Evolutionary conservation across 2,888 invertebrate genomes (phyloP).

Genomic region (Clivina fossor): DNA sequence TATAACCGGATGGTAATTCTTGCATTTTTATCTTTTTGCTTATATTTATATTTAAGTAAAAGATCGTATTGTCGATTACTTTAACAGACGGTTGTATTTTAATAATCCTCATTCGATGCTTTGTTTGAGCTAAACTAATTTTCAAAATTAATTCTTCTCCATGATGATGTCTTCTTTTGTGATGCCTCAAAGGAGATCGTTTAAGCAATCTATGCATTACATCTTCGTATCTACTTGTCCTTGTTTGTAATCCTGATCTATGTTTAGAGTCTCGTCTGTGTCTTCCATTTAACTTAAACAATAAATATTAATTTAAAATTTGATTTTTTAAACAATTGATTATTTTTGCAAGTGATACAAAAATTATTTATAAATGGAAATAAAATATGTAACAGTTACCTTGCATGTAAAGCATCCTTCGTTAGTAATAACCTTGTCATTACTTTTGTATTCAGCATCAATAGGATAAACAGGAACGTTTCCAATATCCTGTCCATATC

Average conservation of each 20-base stretch:
- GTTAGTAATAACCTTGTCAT: slow-evolving; percentile 74
- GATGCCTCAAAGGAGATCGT: slow-evolving; percentile 37
- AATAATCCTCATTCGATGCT: slow-evolving; percentile 63
- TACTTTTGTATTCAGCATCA: slow-evolving; percentile 60
- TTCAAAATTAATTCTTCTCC: slow-evolving; percentile 58
- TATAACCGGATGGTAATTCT: too few relatives aligned
- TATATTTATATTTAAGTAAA: too few relatives aligned
- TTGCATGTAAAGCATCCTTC: slow-evolving; percentile 90
- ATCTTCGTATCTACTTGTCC: slow-evolving; percentile 40
- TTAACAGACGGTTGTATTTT: slow-evolving; percentile 67
- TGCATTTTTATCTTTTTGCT: too few relatives aligned
- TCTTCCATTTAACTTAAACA: slow-evolving; percentile 53
- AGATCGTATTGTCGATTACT: too few relatives aligned
- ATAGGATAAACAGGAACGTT: slow-evolving; percentile 74
- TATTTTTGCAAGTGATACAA: too few relatives aligned
- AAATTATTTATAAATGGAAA: too few relatives aligned
- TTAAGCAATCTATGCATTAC: slow-evolving; percentile 38
- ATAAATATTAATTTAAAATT: background rate
- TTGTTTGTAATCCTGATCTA: slow-evolving; percentile 37
- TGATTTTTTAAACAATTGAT: too few relatives aligned
- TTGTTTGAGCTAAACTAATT: slow-evolving; percentile 61
- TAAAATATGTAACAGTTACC: slow-evolving; percentile 58
- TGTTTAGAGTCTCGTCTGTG: slow-evolving; percentile 51
- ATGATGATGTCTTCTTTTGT: slow-evolving; percentile 55
- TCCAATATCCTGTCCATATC: slow-evolving; percentile 66